A percentile compares a stretch with the other conserved stretches of the same genome.
phyloP scores from a whole-genome alignment of 2,113 vertebrate genomes.

The Miniopterus natalensis region DNA sequence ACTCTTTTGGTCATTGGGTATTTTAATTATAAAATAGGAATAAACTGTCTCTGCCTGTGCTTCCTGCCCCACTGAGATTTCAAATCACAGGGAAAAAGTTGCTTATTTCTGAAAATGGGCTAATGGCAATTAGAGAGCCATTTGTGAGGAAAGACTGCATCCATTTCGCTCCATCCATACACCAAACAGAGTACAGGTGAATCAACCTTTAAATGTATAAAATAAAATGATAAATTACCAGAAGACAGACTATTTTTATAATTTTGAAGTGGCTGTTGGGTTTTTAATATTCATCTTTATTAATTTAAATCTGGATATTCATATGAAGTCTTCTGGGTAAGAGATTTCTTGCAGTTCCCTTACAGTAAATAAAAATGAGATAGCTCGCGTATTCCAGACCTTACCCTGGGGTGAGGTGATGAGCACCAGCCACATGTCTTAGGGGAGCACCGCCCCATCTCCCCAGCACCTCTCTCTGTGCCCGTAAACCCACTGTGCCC shows the following conservation, averaged over 20 bases:
- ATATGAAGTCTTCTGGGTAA: neutral
- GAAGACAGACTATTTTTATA: neutral
- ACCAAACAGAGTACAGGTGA: neutral
- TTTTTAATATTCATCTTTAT: constrained; percentile 32
- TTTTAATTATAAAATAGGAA: neutral
- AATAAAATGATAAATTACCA: constrained; percentile 6
- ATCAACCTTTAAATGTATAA: neutral
- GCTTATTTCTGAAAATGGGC: neutral
- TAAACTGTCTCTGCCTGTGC: neutral
- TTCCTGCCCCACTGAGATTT: neutral
- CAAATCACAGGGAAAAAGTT: neutral
- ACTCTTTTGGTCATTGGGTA: neutral
- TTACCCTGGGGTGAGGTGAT: neutral
- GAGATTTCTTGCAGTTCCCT: neutral
- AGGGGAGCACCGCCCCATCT: neutral
- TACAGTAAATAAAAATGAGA: neutral
- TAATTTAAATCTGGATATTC: neutral
- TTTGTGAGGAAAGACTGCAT: neutral
- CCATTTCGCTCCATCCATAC: neutral
- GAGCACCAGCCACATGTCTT: neutral
- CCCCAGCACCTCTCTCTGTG: neutral
- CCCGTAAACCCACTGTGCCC: neutral
- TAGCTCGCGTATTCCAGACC: neutral
- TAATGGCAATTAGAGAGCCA: neutral
- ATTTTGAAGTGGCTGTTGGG: neutral